phyloP scores from a whole-genome alignment of 1,140 invertebrate species.

The Drosophila miranda region DNA sequence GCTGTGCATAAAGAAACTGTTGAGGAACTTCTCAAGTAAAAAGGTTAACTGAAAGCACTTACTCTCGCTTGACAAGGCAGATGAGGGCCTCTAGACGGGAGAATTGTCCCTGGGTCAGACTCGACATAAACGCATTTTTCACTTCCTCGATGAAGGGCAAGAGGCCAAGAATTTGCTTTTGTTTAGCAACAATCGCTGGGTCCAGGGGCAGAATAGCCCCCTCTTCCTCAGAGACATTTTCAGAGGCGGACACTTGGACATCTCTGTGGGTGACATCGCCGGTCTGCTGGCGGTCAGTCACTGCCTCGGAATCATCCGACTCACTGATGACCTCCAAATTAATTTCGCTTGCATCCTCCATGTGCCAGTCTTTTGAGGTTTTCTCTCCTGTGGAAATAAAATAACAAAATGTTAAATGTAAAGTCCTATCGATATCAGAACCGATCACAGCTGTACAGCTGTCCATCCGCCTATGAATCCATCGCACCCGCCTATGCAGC shows the following conservation, averaged over 20 bases:
- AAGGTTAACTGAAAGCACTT: conserved; percentile 10
- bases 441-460: too few relatives aligned
- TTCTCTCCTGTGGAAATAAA: too few relatives aligned
- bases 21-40: too few relatives aligned
- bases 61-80: conserved; percentile 40
- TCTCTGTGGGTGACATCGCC: too few relatives aligned
- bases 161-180: conserved; percentile 8
- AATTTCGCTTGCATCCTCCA: conserved; percentile 15
- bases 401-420: not conserved
- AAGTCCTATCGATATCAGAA: not conserved
- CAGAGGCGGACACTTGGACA: too few relatives aligned
- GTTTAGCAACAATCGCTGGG: not conserved
- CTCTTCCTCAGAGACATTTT: too few relatives aligned
- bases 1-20: not conserved
- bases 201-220: too few relatives aligned
- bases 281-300: not conserved
- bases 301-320: not conserved
- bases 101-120: conserved; percentile 25
- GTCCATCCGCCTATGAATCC: too few relatives aligned
- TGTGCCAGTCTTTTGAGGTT: not conserved
- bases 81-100: conserved; percentile 29
- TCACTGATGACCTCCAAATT: not conserved
- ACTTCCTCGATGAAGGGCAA: conserved; percentile 46
- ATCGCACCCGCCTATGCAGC: too few relatives aligned
- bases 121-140: not conserved